Evolutionary conservation across 1,140 invertebrate genomes (phyloP).

Genomic region (Diorhabda carinulata): DNA sequence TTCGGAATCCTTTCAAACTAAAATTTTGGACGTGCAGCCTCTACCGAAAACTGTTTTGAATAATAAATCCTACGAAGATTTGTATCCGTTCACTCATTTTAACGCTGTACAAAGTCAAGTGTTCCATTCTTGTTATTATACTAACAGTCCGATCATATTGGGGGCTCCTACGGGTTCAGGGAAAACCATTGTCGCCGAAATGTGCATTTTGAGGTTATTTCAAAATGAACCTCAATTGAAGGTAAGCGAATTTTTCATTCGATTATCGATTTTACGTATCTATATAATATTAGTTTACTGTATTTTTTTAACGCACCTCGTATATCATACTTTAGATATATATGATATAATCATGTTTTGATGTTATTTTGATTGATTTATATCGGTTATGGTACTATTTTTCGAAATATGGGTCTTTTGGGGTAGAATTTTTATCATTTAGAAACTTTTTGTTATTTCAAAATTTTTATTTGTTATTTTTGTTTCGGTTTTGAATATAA

Average conservation of each 20-base stretch:
- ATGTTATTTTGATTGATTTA: too few species aligned
- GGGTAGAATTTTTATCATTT: too few species aligned
- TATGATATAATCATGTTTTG: too few species aligned
- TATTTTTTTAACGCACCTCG: too few species aligned
- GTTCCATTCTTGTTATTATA: conserved; percentile 94
- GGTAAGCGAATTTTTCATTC: conserved; percentile 49
- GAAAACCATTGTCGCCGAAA: conserved; percentile 97
- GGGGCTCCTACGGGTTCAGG: conserved; percentile 98
- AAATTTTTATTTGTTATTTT: too few species aligned
- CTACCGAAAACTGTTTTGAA: conserved; percentile 76
- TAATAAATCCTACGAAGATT: conserved; percentile 68
- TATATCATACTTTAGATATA: too few species aligned
- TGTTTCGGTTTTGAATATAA: too few species aligned
- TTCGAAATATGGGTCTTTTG: too few species aligned
- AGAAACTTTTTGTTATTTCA: too few species aligned
- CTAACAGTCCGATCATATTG: conserved; percentile 89
- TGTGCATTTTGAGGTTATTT: conserved; percentile 94
- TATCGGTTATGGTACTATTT: too few species aligned
- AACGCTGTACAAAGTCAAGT: conserved; percentile 99
- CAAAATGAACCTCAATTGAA: conserved; percentile 78
- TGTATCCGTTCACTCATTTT: conserved; percentile 94
- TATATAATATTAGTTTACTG: too few species aligned
- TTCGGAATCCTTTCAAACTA: conserved; percentile 89
- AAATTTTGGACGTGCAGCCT: conserved; percentile 87
- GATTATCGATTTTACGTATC: not conserved